A percentile compares a stretch with the other conserved stretches of the same genome.
These are phyloP conservation scores for Orthonyx spaldingii DNA, from an alignment of 2,113 vertebrate species.

Conservation along the genomic window DNA sequence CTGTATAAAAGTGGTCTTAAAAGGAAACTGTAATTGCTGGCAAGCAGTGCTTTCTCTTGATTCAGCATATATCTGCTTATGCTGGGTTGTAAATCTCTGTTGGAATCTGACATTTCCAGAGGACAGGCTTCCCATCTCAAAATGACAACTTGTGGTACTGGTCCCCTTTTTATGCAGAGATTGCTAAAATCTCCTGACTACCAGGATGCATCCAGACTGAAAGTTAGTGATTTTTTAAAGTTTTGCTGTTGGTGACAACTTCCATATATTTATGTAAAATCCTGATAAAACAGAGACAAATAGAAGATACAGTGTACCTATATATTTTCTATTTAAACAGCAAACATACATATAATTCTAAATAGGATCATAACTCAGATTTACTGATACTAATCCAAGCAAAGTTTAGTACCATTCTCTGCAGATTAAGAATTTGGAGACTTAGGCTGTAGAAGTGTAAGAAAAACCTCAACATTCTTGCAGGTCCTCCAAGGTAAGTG, in stretches of 20 bases:
- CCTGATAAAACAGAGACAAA: background rate
- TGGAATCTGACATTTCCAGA: background rate
- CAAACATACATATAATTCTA: background rate
- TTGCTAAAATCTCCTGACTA: background rate
- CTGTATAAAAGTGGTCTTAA: background rate
- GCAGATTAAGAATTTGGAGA: background rate
- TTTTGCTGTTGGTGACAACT: background rate
- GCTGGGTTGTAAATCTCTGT: background rate
- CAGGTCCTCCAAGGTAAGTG: fast-evolving
- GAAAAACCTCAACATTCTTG: background rate
- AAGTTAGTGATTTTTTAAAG: background rate
- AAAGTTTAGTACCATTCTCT: background rate
- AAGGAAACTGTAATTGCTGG: background rate
- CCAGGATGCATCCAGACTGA: background rate
- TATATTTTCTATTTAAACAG: background rate
- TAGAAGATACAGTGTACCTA: background rate
- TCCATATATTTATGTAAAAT: background rate
- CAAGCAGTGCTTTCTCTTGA: background rate
- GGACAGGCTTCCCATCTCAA: background rate
- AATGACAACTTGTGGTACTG: background rate
- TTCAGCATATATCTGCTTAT: background rate
- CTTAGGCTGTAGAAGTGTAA: background rate
- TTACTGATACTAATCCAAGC: background rate
- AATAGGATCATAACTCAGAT: background rate
- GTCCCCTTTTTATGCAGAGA: background rate